phyloP scores from a whole-genome alignment of 1,140 invertebrate genomes.

The Caerostris extrusa region DNA sequence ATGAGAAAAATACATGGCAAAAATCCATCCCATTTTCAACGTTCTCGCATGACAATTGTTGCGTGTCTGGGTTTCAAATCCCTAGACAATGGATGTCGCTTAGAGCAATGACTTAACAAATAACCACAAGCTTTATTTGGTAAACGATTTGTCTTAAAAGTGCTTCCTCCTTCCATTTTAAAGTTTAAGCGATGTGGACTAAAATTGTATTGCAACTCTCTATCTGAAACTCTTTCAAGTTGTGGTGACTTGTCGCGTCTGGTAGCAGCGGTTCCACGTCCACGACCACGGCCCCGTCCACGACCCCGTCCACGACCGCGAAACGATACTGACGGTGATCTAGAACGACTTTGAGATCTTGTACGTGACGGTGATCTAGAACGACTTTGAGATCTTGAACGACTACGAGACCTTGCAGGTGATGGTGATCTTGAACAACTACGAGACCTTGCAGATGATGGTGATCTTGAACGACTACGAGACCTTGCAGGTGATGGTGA shows the following conservation, averaged over 20 bases:
- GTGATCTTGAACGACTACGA: not conserved
- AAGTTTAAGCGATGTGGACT: not conserved
- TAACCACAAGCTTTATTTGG: not conserved
- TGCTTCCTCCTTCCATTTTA: not conserved
- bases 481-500: not conserved
- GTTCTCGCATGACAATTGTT: not conserved
- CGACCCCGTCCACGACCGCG: not conserved
- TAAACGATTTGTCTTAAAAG: not conserved
- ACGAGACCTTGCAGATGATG: too few relatives aligned
- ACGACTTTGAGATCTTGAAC: not conserved
- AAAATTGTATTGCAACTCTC: not conserved
- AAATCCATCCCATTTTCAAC: not conserved
- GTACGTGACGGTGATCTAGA: not conserved
- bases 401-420: too few relatives aligned
- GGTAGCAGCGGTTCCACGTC: not conserved
- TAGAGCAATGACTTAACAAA: constrained; percentile 12
- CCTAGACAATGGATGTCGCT: not conserved
- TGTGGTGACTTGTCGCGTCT: not conserved
- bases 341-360: not conserved
- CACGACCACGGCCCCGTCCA: too few relatives aligned
- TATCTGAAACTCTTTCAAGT: not conserved
- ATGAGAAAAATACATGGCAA: not conserved
- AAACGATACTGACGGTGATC: too few relatives aligned
- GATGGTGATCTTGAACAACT: too few relatives aligned
- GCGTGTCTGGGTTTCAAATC: not conserved